Evolutionary conservation across 1,140 invertebrate genomes (phyloP), one percentile per base, ranked within the genome.

Genomic region (Zaprionus kolodkinae): DNA sequence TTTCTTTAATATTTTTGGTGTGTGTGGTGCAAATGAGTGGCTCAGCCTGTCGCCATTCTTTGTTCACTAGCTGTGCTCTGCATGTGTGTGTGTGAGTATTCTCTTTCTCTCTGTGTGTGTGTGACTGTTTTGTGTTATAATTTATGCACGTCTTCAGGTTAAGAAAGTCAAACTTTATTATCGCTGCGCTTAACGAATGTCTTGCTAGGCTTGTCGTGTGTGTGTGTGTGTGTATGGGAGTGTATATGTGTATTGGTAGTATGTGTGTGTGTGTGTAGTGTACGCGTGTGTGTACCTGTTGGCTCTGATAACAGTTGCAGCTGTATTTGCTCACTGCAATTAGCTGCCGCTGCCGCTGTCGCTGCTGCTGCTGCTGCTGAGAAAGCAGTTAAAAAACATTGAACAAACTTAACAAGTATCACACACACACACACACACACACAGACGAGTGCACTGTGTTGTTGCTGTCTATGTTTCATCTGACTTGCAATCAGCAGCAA

Each of bases 61-160:
- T 88, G 83, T 82, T 75, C 59, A 55, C 48, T 61, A 56, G 38
- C 72, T 45, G 35, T 50, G 21, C 15, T 25, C 40, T 62, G 45
- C 63, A 25, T 59, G 45, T 61, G 48, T 65, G 57, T 27, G 33
- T 60, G 57, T 71, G 21, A 21, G 21, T 21, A 21, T 30, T 30
- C 25, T 1, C 30, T 66, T 52, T 64, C 64, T 75, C 57, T 81
- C 62, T 61, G 35, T 63, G 10, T 65, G 35, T 40, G 54, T 36
- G 60, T 52, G 48, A 25, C 35, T 63, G 48, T 70, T 83, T 78
- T 87, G 72, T 79, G 55, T 69, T 81, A 79, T 90, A 90, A 89
- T 85, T 85, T 89, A 89, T 89, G 85, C 86, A 81, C 78, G 85
- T 79, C 85, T 78, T 81, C 86, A 79, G 85, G 86, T 85, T 89